A percentile compares a stretch with the other conserved stretches of the same genome.
phyloP scores from a whole-genome alignment of 2,888 invertebrate genomes.

The Folsomia candida region DNA sequence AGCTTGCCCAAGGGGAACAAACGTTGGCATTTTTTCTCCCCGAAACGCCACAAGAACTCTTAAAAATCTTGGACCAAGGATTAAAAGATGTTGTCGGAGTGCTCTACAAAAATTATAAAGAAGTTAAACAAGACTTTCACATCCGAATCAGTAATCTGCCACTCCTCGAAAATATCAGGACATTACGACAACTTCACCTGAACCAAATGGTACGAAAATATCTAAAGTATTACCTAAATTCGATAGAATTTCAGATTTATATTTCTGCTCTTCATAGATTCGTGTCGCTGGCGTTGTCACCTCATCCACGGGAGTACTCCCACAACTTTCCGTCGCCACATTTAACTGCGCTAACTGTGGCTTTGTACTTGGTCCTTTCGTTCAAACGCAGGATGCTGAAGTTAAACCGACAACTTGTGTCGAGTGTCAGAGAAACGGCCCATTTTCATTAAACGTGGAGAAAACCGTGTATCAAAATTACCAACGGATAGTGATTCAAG shows the following conservation, averaged over 20 bases:
- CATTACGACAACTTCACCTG: slow-evolving; percentile 70
- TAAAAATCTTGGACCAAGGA: slow-evolving; percentile 93
- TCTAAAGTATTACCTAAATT: not conserved
- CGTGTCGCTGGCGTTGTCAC: slow-evolving; percentile 93
- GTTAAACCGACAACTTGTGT: slow-evolving; percentile 96
- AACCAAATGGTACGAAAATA: slow-evolving; percentile 86
- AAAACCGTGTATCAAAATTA: slow-evolving; percentile 98
- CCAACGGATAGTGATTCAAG: slow-evolving; percentile 95
- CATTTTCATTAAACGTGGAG: slow-evolving; percentile 79
- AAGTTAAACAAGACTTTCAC: slow-evolving; percentile 90
- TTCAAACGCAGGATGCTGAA: slow-evolving; percentile 88
- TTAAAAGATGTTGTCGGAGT: slow-evolving; percentile 85
- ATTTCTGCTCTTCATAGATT: slow-evolving; percentile 22
- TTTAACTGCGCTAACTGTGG: slow-evolving; percentile 97
- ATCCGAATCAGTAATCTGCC: slow-evolving; percentile 93
- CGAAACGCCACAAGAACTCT: slow-evolving; percentile 94
- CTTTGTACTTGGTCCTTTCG: slow-evolving; percentile 91
- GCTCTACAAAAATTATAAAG: slow-evolving; percentile 92
- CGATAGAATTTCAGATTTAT: not conserved
- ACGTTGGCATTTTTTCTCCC: slow-evolving; percentile 95
- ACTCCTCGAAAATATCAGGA: slow-evolving; percentile 89
- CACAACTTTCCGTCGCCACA: slow-evolving; percentile 91
- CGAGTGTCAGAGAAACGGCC: slow-evolving; percentile 77
- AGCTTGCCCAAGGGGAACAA: slow-evolving; percentile 84
- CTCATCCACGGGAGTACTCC: slow-evolving; percentile 89